These are phyloP conservation scores for Miichthys miiuy DNA, from an alignment of 2,797 vertebrate genomes.

Conservation along the genomic window DNA sequence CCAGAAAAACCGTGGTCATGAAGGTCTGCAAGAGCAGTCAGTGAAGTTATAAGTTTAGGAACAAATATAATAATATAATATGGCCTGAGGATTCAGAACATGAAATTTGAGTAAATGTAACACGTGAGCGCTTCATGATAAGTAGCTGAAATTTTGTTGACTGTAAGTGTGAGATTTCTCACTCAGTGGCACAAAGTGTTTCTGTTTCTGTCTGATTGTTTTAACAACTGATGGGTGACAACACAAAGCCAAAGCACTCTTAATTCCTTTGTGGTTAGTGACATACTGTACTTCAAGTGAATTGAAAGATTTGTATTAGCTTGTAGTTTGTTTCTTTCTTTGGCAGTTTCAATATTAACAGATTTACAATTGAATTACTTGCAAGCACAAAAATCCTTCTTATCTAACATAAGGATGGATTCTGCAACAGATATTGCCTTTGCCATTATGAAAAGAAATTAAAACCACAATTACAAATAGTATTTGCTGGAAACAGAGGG, in stretches of 20 bases:
- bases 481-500: neutral
- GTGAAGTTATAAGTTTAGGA: neutral
- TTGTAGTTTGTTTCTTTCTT: neutral
- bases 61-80: neutral
- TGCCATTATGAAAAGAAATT: neutral
- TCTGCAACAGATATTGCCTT: neutral
- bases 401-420: neutral
- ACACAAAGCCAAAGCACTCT: constrained; percentile 20
- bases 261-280: constrained; percentile 5
- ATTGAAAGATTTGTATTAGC: neutral
- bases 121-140: neutral
- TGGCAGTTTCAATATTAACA: neutral
- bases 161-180: constrained; percentile 15
- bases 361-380: neutral
- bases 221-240: constrained; percentile 8
- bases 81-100: neutral
- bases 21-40: constrained; percentile 75
- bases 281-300: constrained; percentile 1
- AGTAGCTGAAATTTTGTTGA: constrained; percentile 1
- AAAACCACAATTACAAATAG: neutral
- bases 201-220: constrained; percentile 8
- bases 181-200: neutral
- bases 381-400: constrained; percentile 6
- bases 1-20: constrained; percentile 80
- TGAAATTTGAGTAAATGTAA: neutral